Base-by-base conservation (phyloP, 2,888 invertebrate species). In the Colletes collaris region DNA sequence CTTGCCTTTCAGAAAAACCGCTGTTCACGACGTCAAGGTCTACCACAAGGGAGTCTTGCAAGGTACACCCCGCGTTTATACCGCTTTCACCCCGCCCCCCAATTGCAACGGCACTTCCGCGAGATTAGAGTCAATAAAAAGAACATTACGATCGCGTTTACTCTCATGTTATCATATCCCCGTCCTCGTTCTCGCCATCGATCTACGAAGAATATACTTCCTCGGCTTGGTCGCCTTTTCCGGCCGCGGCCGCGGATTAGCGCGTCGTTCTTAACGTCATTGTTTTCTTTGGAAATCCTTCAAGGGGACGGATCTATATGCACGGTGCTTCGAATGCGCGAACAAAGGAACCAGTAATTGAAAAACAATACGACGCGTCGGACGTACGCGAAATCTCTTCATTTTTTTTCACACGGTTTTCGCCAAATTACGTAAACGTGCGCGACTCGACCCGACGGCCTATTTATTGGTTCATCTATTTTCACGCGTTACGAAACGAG, bases 11-110 rank as follows among this genome's bases (percentile, higher is more conserved):
- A 89, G 86, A 76, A 89, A 83, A 63, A 63, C 85, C 53, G 87
- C 91, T 35, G 86, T 92, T 35, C 93, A 93, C 91, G 92, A 92
- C 83, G 89, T 89, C 40, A 92, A 90, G 80, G 87, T 92, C 53
- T 92, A 93, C 50, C 88, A 86, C 66, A 91, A 91, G 78, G 93
- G 92, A 27, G 93, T 92, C 7, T 87, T 92, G 56, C 90, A 90
- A 88, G 92, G 92, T 92, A 72, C 82, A 84, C 69, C 4, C 6
- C 10, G n/a, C 19, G n/a, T 16, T 8, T 7, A 3, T 13, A n/a
- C 8, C 10, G 6, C 4, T 16, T 49, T n/a, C n/a, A 1, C 8
- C 7, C 16, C 10, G 1, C 8, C 7, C 16, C 10, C 3, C 19
- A 7, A 7, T 40, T 27, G 10, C 27, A 55, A 6, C 50, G 4